These are phyloP conservation scores for Apeira syringaria DNA, from an alignment of 2,888 invertebrate species.

Conservation along the genomic window DNA sequence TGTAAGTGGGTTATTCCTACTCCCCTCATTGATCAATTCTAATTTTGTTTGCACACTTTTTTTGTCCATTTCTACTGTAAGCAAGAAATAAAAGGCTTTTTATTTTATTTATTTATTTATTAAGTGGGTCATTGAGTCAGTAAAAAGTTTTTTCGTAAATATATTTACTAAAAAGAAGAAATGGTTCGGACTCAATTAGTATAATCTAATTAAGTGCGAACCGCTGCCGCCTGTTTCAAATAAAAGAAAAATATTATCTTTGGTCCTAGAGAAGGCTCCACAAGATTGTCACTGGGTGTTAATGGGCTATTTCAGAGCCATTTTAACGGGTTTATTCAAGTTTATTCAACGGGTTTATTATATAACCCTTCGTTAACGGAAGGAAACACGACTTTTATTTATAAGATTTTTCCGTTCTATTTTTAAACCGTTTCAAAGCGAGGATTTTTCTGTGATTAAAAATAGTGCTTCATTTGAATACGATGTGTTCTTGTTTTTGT, in stretches of 20 bases:
- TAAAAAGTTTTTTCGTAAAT: constrained; percentile 27
- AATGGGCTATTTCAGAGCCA: constrained; percentile 69
- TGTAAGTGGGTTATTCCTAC: too few species aligned
- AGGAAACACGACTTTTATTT: constrained; percentile 58
- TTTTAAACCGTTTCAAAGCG: too few species aligned
- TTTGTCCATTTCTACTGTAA: too few species aligned
- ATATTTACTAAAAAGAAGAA: constrained; percentile 51
- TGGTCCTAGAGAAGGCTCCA: constrained; percentile 53
- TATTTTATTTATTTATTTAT: too few species aligned
- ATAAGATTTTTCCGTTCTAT: constrained; percentile 59
- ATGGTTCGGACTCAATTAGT: constrained; percentile 59
- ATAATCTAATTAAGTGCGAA: constrained; percentile 67
- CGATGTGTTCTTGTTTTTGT: too few species aligned
- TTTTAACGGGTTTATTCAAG: constrained; percentile 72
- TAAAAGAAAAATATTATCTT: constrained; percentile 77
- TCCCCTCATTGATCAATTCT: too few species aligned
- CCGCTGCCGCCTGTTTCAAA: constrained; percentile 56
- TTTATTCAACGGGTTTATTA: constrained; percentile 72
- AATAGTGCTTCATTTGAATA: too few species aligned
- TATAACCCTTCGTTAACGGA: constrained; percentile 71
- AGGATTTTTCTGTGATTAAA: too few species aligned
- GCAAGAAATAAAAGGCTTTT: too few species aligned
- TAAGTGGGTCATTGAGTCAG: neutral
- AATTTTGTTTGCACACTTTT: too few species aligned
- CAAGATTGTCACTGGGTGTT: constrained; percentile 71